A percentile compares a stretch with the other conserved stretches of the same genome.
phyloP scores from a whole-genome alignment of 2,888 invertebrate genomes.

The Xestia xanthographa region DNA sequence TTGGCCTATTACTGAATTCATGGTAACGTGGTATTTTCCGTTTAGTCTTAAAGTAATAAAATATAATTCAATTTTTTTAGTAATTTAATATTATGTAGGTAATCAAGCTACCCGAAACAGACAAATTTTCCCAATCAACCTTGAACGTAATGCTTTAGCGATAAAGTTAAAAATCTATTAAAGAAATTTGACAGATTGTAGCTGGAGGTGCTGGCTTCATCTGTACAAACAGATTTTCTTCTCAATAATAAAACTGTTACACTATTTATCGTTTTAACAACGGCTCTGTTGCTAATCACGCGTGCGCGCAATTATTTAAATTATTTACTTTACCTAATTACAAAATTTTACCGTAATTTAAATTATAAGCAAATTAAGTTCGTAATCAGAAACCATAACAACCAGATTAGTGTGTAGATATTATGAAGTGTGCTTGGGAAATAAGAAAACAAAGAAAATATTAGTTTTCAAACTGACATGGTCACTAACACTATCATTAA shows the following conservation, averaged over 20 bases:
- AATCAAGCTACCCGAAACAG: no score
- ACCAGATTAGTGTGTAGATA: slow-evolving; percentile 1
- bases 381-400: slow-evolving; percentile 22
- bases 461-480: no score
- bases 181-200: no score
- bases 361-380: slow-evolving; percentile 34
- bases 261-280: slow-evolving; percentile 36
- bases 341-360: slow-evolving; percentile 10
- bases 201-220: no score
- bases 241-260: neutral
- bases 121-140: no score
- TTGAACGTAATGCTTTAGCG: no score
- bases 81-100: no score
- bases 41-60: neutral
- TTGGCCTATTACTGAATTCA: no score
- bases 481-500: no score
- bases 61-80: no score
- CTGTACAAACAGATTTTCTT: slow-evolving; percentile 13
- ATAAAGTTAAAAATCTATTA: no score
- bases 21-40: no score
- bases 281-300: slow-evolving; percentile 46
- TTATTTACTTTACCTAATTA: slow-evolving; percentile 53
- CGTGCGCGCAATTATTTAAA: slow-evolving; percentile 53
- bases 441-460: neutral
- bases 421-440: neutral